phyloP scores from a whole-genome alignment of 2,888 invertebrate species.

The Microdon myrmicae region DNA sequence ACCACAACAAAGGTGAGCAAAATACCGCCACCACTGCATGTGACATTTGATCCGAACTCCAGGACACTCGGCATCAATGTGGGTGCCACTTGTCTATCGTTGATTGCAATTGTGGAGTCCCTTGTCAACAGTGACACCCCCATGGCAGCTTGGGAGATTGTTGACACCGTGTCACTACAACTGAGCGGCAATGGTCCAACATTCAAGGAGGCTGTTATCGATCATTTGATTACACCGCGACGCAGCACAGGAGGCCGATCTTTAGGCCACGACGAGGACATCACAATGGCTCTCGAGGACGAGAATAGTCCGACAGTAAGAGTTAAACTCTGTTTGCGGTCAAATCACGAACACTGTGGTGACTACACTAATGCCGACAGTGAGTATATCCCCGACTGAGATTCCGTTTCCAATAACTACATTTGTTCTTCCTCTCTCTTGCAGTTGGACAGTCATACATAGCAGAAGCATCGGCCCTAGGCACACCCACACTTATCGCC shows the following conservation, averaged over 20 bases:
- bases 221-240: slow-evolving; percentile 70
- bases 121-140: slow-evolving; percentile 72
- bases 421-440: slow-evolving; percentile 55
- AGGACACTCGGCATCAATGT: slow-evolving; percentile 82
- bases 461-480: slow-evolving; percentile 79
- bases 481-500: slow-evolving; percentile 81
- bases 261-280: slow-evolving; percentile 69
- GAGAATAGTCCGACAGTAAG: slow-evolving; percentile 74
- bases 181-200: slow-evolving; percentile 78
- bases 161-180: slow-evolving; percentile 78
- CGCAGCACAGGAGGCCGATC: slow-evolving; percentile 69
- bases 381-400: slow-evolving; percentile 68
- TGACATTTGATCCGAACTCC: slow-evolving; percentile 83
- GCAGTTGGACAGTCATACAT: slow-evolving; percentile 84
- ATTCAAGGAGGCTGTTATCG: slow-evolving; percentile 76
- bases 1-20: slow-evolving; percentile 86
- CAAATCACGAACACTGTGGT: slow-evolving; percentile 84
- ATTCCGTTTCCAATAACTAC: slow-evolving; percentile 1
- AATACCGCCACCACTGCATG: slow-evolving; percentile 82
- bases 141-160: slow-evolving; percentile 74
- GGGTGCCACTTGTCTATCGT: slow-evolving; percentile 79
- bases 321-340: slow-evolving; percentile 83
- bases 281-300: slow-evolving; percentile 72
- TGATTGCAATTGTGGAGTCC: slow-evolving; percentile 81
- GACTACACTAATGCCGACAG: slow-evolving; percentile 85